Evolutionary conservation across 2,888 invertebrate species (phyloP), one percentile per base, ranked within the genome.

Genomic region (Petrolisthes cinctipes): DNA sequence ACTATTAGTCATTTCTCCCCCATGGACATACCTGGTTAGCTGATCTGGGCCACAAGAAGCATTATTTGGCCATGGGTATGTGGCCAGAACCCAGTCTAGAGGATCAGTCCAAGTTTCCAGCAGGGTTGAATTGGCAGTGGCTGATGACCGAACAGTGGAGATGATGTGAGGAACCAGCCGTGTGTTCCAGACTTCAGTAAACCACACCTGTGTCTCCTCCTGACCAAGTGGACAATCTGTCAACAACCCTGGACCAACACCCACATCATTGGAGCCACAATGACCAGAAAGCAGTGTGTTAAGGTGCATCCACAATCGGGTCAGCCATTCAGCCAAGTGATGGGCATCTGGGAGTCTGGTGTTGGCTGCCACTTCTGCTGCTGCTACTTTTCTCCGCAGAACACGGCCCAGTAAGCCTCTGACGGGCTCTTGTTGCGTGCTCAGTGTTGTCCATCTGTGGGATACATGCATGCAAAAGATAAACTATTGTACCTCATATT

Each of bases 21-120:
- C 54, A 37, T 37, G 11, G 5, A 82, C 79, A 56, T 53, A 88
- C 90, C 90, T 90, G 11, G 76, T 80, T 5, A 90, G 83, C 37
- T 90, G 88, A 51, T 90, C 87, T 17, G 90, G 78, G 4, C 88
- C 88, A 57, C 82, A 86, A 37, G 85, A 86, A 81, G 86, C 86
- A 79, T 81, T 86, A 23, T 76, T 78, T 9, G 86, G 88, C 90
- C 88, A 90, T n/a, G 90, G 90, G 23, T 86, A 90, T 17, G 90
- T 88, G 17, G 90, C 83, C 20, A 90, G 76, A 14, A 90, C 88
- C 90, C 90, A 90, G 75, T 90, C 86, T 7, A 86, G n/a, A 14
- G 90, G 90, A 73, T 90, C 90, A 14, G 86, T 82, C 86, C 86
- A 86, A 17, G 86, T 81, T 56, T 86, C 81, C 4, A 83, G 79